Evolutionary conservation across 2,888 invertebrate genomes (phyloP).

Genomic region (Latheticus oryzae): DNA sequence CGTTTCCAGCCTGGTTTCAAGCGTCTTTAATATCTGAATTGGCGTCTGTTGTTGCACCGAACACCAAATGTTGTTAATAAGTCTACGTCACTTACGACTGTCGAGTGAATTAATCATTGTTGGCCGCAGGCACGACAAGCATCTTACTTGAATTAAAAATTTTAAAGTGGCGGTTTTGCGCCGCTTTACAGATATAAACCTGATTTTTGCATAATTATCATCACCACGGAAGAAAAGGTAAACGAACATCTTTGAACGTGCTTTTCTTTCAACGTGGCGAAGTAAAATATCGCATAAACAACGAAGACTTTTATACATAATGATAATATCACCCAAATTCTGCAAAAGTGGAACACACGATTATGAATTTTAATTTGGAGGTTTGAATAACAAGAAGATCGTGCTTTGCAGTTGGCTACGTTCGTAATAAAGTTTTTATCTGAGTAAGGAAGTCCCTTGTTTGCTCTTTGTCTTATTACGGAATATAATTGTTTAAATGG

Average conservation of each 20-base stretch:
- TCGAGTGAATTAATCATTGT: slow-evolving; percentile 45
- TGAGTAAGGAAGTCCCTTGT: slow-evolving; percentile 43
- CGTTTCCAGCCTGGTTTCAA: slow-evolving; percentile 25
- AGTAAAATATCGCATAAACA: slow-evolving; percentile 18
- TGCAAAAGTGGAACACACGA: slow-evolving; percentile 42
- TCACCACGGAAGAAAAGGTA: no score
- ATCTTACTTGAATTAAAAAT: slow-evolving; percentile 37
- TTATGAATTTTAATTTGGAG: slow-evolving; percentile 49
- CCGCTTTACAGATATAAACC: no score
- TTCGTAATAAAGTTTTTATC: slow-evolving; percentile 47
- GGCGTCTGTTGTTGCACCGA: slow-evolving; percentile 43
- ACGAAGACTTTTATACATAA: slow-evolving; percentile 15
- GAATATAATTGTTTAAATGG: slow-evolving; percentile 40
- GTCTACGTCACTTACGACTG: slow-evolving; percentile 44
- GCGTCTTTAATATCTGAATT: slow-evolving; percentile 40
- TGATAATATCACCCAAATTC: slow-evolving; percentile 44
- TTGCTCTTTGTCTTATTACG: slow-evolving; percentile 32
- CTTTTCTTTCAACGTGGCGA: not conserved
- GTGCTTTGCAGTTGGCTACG: slow-evolving; percentile 44
- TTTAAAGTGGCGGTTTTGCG: slow-evolving; percentile 33
- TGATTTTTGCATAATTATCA: slow-evolving; percentile 38
- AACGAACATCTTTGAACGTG: no score
- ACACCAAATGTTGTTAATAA: slow-evolving; percentile 47
- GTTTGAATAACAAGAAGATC: slow-evolving; percentile 44
- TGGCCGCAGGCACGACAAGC: slow-evolving; percentile 39